These are phyloP conservation scores for Phrynocephalus versicolor DNA, from an alignment of 2,113 vertebrate genomes.

Conservation along the genomic window DNA sequence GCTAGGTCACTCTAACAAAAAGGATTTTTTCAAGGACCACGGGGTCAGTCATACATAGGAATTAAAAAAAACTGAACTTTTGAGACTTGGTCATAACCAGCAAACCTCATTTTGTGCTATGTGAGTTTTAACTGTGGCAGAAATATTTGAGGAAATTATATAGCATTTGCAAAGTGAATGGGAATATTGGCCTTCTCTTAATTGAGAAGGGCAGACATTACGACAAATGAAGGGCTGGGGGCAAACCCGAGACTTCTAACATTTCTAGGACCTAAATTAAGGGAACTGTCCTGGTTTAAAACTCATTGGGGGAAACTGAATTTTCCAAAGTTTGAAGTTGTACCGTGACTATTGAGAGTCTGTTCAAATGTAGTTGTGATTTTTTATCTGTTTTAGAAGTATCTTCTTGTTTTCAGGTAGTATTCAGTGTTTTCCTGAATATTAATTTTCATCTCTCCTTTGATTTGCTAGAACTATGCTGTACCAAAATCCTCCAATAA, in stretches of 20 bases:
- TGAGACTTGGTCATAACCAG: not conserved
- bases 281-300: too few relatives aligned
- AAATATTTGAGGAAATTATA: not conserved
- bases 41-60: too few relatives aligned
- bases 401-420: not conserved
- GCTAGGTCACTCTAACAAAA: too few relatives aligned
- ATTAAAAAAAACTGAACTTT: not conserved
- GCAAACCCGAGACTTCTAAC: conserved; percentile 17
- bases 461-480: not conserved
- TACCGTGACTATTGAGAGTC: not conserved
- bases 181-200: conserved; percentile 11
- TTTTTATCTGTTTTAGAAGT: not conserved
- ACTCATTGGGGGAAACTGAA: too few relatives aligned
- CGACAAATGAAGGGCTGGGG: conserved; percentile 10
- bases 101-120: not conserved
- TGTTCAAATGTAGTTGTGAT: not conserved
- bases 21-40: too few relatives aligned
- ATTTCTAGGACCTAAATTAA: not conserved
- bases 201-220: conserved; percentile 4
- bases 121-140: not conserved
- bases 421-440: not conserved
- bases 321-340: not conserved
- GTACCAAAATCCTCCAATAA: not conserved
- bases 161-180: not conserved
- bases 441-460: not conserved